Percentiles rank a stretch among this genome's conserved stretches.
Conservation (phyloP, 2,888 invertebrate species). For the Macaria liturata region DNA sequence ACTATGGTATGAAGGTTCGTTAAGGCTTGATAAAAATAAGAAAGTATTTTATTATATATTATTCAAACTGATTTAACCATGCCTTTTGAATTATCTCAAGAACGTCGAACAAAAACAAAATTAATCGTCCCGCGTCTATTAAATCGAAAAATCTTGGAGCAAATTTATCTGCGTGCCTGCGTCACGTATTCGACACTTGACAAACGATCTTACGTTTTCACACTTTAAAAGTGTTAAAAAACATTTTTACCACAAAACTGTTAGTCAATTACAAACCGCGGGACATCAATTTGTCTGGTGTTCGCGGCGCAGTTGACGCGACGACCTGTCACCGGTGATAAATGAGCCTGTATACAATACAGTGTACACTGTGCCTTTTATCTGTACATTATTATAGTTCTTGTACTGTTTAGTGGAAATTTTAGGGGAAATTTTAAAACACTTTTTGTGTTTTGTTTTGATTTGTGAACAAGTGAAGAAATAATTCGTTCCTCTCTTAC, state of each 20-base stretch:
- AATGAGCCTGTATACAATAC: conserved; percentile 39
- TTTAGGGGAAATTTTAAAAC: no score
- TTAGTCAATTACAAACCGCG: conserved; percentile 27
- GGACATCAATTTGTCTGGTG: conserved; percentile 43
- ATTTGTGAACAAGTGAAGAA: no score
- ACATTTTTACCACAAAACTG: conserved; percentile 4
- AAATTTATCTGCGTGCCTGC: not conserved
- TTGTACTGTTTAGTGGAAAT: no score
- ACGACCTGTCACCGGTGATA: conserved; percentile 50
- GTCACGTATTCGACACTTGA: conserved; percentile 1
- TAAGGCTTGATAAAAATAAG: no score
- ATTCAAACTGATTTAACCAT: no score
- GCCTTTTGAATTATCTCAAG: no score
- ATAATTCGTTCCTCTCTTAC: no score
- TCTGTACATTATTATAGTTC: conserved; percentile 4
- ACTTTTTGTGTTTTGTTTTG: no score
- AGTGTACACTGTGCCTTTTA: conserved; percentile 16
- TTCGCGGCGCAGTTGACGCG: conserved; percentile 39
- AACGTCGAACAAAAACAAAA: not conserved
- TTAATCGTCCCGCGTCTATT: not conserved
- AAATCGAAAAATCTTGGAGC: not conserved
- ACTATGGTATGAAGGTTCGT: no score
- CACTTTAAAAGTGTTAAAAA: conserved; percentile 5
- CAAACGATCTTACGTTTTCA: conserved; percentile 1
- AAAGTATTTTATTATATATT: no score